These are phyloP conservation scores for Ferrisia virgata DNA, from an alignment of 2,888 invertebrate species.

Conservation along the genomic window DNA sequence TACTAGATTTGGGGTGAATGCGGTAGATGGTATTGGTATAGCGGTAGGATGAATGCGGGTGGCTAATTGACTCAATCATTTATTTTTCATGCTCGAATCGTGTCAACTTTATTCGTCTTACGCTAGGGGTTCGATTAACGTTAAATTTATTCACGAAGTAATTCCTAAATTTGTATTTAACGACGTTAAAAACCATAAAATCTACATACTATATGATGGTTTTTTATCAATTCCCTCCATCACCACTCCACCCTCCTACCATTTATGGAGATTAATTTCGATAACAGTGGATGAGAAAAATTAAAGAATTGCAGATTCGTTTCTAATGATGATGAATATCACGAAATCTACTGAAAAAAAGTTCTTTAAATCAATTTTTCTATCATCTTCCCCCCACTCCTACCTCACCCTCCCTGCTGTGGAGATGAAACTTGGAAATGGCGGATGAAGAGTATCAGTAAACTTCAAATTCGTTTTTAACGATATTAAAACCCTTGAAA, in stretches of 20 bases:
- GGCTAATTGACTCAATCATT: neutral
- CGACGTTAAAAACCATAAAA: no score
- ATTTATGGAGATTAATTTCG: no score
- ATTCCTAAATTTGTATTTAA: neutral
- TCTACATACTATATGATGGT: no score
- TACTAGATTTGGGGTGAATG: no score
- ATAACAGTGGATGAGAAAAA: neutral
- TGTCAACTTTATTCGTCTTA: neutral
- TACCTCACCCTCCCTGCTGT: neutral
- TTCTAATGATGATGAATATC: no score
- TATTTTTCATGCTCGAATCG: neutral
- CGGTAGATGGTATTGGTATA: no score
- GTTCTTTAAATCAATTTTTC: no score
- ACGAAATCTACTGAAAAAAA: no score
- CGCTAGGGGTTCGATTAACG: neutral
- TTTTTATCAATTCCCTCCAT: neutral
- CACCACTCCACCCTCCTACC: neutral
- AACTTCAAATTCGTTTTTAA: neutral
- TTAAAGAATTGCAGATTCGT: neutral
- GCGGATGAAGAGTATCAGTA: no score
- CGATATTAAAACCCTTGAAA: neutral
- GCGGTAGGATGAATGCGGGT: no score
- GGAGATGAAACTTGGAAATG: no score
- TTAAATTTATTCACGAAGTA: neutral
- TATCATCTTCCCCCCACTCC: neutral